Evolutionary conservation across 2,113 vertebrate species (phyloP).

Genomic region (Pseudopipra pipra): DNA sequence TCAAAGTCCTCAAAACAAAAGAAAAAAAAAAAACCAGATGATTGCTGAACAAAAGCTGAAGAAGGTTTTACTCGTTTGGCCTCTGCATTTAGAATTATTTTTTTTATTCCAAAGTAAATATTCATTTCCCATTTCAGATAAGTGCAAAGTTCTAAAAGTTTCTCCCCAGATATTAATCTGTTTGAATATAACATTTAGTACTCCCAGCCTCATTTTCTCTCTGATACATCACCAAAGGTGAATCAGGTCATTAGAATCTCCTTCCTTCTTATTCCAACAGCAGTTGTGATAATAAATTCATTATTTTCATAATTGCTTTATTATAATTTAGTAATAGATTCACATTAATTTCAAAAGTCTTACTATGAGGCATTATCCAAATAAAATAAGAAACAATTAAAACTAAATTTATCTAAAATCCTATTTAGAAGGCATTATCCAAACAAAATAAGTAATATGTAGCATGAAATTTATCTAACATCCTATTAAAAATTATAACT

Average conservation of each 20-base stretch:
- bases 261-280: not conserved
- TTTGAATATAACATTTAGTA: not conserved
- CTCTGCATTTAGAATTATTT: not conserved
- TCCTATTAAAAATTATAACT: not conserved
- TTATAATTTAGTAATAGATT: constrained; percentile 51
- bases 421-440: not conserved
- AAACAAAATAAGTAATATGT: not conserved
- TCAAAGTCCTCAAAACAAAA: not conserved
- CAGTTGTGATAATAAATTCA: constrained; percentile 34
- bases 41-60: not conserved
- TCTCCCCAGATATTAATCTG: not conserved
- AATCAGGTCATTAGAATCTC: not conserved
- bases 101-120: not conserved
- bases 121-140: not conserved
- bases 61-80: not conserved
- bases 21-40: rapidly evolving
- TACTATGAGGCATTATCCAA: constrained; percentile 11
- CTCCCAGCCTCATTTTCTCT: not conserved
- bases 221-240: not conserved
- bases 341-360: constrained; percentile 13
- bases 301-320: constrained; percentile 41
- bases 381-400: constrained; percentile 57
- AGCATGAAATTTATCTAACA: constrained; percentile 1
- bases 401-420: constrained; percentile 5
- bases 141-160: not conserved